These are phyloP conservation scores for Lucifuga dentata DNA, from an alignment of 2,113 vertebrate genomes.

Conservation along the genomic window DNA sequence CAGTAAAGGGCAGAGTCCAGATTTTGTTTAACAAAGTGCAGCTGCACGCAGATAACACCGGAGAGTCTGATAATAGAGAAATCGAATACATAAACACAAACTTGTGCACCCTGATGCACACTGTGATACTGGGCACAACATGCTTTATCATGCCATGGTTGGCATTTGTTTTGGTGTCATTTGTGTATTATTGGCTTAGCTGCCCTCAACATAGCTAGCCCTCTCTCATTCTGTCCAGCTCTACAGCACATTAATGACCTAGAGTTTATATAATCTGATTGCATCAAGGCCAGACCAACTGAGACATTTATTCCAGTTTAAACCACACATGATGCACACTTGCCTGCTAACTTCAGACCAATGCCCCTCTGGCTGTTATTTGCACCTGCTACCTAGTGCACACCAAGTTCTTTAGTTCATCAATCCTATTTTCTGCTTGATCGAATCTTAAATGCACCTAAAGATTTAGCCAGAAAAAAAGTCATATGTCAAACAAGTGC, in stretches of 20 bases:
- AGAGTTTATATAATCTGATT: slow-evolving; percentile 55
- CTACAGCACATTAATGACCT: slow-evolving; percentile 22
- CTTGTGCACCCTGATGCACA: slow-evolving; percentile 1
- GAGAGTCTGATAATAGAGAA: slow-evolving; percentile 37
- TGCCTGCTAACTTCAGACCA: slow-evolving; percentile 48
- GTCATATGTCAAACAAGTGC: background rate
- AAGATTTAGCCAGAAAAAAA: slow-evolving; percentile 6
- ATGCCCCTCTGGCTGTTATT: slow-evolving; percentile 46
- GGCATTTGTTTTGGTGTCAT: slow-evolving; percentile 40
- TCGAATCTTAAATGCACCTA: slow-evolving; percentile 41
- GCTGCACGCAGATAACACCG: slow-evolving; percentile 53
- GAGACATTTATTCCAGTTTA: slow-evolving; percentile 48
- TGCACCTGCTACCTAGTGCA: slow-evolving; percentile 59
- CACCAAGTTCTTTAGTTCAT: slow-evolving; percentile 34
- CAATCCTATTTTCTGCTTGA: slow-evolving; percentile 58
- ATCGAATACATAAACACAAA: slow-evolving; percentile 31
- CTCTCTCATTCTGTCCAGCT: slow-evolving; percentile 7
- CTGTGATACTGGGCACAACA: background rate
- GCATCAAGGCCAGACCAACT: slow-evolving; percentile 31
- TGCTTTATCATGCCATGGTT: background rate
- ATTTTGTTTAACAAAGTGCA: slow-evolving; percentile 49
- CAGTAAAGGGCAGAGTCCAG: slow-evolving; percentile 54
- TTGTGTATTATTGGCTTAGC: slow-evolving; percentile 15
- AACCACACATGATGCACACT: slow-evolving; percentile 43
- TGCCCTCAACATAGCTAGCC: background rate